Percentiles rank a stretch among this genome's conserved stretches.
These are phyloP conservation scores for Episyrphus balteatus DNA, from an alignment of 1,140 invertebrate species.

Conservation along the genomic window DNA sequence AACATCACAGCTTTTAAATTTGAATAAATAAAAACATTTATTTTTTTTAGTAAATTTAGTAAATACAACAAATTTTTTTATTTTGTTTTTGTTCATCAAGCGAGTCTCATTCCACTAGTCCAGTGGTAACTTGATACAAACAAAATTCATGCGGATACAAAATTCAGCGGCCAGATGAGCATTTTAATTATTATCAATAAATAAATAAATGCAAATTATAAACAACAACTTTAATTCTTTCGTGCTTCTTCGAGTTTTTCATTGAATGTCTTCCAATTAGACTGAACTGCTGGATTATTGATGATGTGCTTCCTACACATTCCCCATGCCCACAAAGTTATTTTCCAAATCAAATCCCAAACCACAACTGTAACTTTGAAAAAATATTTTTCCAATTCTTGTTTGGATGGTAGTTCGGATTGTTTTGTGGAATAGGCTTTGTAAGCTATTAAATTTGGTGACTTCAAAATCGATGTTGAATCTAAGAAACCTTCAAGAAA, in stretches of 20 bases:
- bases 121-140: too few relatives aligned
- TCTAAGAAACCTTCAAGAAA: too few relatives aligned
- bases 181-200: neutral
- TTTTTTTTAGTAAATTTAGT: neutral
- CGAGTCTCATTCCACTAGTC: neutral
- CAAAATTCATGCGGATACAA: too few relatives aligned
- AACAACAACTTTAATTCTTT: neutral
- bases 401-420: conserved; percentile 14
- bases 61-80: neutral
- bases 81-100: neutral
- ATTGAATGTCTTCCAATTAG: conserved; percentile 27
- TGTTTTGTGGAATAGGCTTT: neutral
- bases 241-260: conserved; percentile 25
- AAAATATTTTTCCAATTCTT: conserved; percentile 24
- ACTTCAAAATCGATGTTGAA: conserved; percentile 2
- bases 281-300: conserved; percentile 15
- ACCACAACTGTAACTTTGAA: conserved; percentile 23
- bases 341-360: conserved; percentile 18
- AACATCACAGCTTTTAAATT: neutral
- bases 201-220: neutral
- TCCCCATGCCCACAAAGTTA: conserved; percentile 12
- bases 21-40: neutral
- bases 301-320: conserved; percentile 20
- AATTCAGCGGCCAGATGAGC: too few relatives aligned
- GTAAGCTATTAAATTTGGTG: neutral